Conservation (phyloP, 2,113 vertebrate species). For the Raja brachyura region DNA sequence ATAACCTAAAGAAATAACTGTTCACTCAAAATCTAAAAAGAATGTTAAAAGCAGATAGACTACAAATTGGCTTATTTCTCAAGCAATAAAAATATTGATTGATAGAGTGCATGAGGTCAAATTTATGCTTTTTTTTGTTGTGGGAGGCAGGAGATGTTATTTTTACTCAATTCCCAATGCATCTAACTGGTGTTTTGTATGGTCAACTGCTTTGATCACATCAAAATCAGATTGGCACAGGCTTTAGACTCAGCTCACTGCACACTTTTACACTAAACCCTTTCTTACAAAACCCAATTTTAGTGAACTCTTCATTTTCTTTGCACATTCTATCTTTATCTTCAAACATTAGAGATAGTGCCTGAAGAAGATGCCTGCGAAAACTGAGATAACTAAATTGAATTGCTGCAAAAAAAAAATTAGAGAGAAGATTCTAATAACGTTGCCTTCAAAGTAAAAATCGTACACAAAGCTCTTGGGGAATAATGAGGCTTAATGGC, state of each 20-base stretch:
- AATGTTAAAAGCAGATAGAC: not conserved
- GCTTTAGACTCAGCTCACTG: slow-evolving; percentile 5
- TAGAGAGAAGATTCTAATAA: slow-evolving; percentile 24
- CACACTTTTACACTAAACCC: not conserved
- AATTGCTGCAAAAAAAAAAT: not conserved
- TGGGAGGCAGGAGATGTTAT: not conserved
- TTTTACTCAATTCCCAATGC: not conserved
- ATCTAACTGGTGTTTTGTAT: not conserved
- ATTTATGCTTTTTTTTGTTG: not conserved
- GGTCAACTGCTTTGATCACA: slow-evolving; percentile 17
- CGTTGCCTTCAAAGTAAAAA: not conserved
- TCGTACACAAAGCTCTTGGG: slow-evolving; percentile 22
- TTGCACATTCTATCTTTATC: no score
- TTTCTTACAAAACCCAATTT: not conserved
- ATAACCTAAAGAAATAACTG: not conserved
- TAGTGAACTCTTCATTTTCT: not conserved
- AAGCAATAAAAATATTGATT: not conserved
- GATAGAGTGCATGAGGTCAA: not conserved
- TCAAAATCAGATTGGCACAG: slow-evolving; percentile 32
- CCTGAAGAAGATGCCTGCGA: not conserved
- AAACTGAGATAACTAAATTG: not conserved
- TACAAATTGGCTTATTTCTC: not conserved
- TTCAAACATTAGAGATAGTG: not conserved
- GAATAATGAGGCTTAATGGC: slow-evolving; percentile 28
- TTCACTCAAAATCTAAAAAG: not conserved